Evolutionary conservation across 2,113 vertebrate genomes (phyloP), one percentile per base, ranked within the genome.

Genomic region (Phyllostomus hastatus): DNA sequence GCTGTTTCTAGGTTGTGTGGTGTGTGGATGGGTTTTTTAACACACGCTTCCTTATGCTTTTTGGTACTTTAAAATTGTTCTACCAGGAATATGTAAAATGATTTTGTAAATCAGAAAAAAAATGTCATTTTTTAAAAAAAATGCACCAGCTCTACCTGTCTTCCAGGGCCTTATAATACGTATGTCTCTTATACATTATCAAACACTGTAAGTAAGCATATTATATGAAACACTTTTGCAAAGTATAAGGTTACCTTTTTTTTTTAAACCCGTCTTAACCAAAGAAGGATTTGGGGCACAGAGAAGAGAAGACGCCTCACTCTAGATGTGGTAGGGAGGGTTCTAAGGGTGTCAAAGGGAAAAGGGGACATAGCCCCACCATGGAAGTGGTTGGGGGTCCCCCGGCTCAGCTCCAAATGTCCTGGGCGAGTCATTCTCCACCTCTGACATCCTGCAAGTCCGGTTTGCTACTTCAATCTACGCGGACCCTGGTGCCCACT

Each of bases 41-140:
- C 82, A 59, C 52, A 28, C 10, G 54, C 4, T 31, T 82, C 19
- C 28, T 76, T 52, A 80, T 35, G 24, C 24, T 79, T 92, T 82
- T 69, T 91, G 57, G 54, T 35, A 20, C 54, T 75, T 97, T 35
- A 93, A 93, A 72, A 1, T 17, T 90, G 70, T 95, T 86, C 86
- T 91, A n/a, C 16, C 41, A 92, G 64, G 26, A 89, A 86, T 22
- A 78, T 43, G 12, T 12, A 43, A 61, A 16, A 19, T 19, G 76
- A 78, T 86, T 88, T 72, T 61, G 73, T 73, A 81, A 91, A 67
- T 46, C 57, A 80, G 54, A 17, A 35, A 92, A 96, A 73, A 66
- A 52, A 38, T 16, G 57, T 61, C 43, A 43, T 43, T 41, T 59
- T 79, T 26, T 81, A 41, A 5, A 41, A 14, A 48, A 85, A 90